phyloP scores from a whole-genome alignment of 1,140 invertebrate species.

The Papilio polytes region DNA sequence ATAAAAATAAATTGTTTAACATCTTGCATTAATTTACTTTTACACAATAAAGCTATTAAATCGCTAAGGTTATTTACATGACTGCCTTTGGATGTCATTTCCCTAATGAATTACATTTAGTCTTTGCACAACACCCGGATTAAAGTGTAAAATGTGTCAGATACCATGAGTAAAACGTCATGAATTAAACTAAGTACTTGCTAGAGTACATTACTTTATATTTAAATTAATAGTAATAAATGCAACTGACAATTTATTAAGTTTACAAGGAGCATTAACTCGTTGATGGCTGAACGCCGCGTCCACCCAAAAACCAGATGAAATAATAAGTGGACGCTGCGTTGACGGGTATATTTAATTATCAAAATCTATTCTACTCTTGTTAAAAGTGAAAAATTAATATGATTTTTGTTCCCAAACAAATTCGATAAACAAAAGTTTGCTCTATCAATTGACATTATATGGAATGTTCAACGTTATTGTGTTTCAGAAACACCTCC shows the following conservation, averaged over 20 bases:
- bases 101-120: conserved; percentile 15
- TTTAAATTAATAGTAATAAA: conserved; percentile 33
- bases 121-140: conserved; percentile 46
- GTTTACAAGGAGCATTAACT: neutral
- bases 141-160: conserved; percentile 29
- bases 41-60: conserved; percentile 37
- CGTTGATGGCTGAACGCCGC: neutral
- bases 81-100: conserved; percentile 61
- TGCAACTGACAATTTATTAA: conserved; percentile 7
- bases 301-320: neutral
- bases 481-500: neutral
- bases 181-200: conserved; percentile 24
- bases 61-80: conserved; percentile 57
- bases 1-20: conserved; percentile 63
- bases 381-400: neutral
- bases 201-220: neutral
- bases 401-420: neutral
- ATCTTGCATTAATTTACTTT: conserved; percentile 41
- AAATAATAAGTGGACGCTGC: neutral
- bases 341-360: neutral
- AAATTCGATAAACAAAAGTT: neutral
- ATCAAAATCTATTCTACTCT: neutral
- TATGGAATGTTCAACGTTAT: too few species aligned
- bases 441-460: neutral
- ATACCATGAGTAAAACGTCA: neutral